phyloP scores from a whole-genome alignment of 2,797 vertebrate genomes.

The Chaenodraco wilsoni region DNA sequence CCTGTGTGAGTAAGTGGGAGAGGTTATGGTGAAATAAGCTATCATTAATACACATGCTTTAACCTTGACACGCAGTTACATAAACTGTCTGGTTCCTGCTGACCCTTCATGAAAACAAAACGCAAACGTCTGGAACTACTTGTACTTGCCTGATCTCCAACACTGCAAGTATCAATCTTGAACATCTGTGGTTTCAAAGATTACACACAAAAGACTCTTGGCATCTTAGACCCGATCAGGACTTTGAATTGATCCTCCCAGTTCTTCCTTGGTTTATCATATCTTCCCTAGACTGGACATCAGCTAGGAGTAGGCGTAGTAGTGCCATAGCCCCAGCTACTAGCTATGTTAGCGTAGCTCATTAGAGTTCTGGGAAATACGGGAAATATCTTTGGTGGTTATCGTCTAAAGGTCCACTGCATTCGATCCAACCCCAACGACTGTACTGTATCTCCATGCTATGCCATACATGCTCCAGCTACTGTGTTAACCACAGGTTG shows the following conservation, averaged over 20 bases:
- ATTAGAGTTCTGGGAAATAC: too few species aligned
- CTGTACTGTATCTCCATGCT: too few species aligned
- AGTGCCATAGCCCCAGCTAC: too few species aligned
- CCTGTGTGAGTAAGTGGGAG: conserved; percentile 49
- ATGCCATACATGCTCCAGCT: too few species aligned
- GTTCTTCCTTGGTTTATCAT: too few species aligned
- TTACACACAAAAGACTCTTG: neutral
- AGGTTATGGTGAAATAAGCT: conserved; percentile 22
- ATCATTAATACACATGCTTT: conserved; percentile 16
- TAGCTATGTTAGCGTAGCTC: too few species aligned
- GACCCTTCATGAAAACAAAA: neutral
- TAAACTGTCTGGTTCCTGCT: conserved; percentile 15
- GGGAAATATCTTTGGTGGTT: too few species aligned
- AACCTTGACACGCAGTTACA: conserved; percentile 16
- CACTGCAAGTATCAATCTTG: neutral
- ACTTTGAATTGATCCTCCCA: neutral
- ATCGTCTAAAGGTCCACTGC: too few species aligned
- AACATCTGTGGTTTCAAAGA: conserved; percentile 17
- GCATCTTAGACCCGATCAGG: neutral
- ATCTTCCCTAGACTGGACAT: too few species aligned
- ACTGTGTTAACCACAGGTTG: too few species aligned
- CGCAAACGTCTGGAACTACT: neutral
- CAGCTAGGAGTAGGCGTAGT: too few species aligned
- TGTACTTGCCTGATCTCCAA: neutral
- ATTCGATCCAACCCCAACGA: too few species aligned